Evolutionary conservation across 2,797 vertebrate genomes (phyloP), one percentile per base, ranked within the genome.

Genomic region (Passerculus sandwichensis): DNA sequence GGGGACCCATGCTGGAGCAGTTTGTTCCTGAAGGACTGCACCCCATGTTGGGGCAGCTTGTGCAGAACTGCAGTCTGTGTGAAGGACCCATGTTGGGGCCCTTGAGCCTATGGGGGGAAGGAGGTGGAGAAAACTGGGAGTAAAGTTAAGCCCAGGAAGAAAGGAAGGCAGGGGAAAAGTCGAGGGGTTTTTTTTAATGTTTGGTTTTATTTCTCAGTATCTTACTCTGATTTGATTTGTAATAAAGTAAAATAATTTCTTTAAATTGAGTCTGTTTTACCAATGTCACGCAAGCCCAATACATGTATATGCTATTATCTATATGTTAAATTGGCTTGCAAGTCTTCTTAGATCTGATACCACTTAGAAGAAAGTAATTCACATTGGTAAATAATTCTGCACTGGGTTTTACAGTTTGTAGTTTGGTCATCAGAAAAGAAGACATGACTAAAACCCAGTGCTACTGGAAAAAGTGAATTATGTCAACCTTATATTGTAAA

Each of bases 51-150:
- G 61, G 21, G 11, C 38, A 47, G n/a, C 13, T 22, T n/a, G 30
- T 38, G 45, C 25, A 26, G n/a, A 45, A 4, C 29, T 45, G 53
- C 29, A 26, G 29, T 8, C 61, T 45, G 11, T 30, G 38, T 21
- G 25, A 60, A 36, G 15, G 32, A 36, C 10, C 6, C 18, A 5
- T 6, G 13, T 1, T n/a, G 36, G 59, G 14, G 11, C 30, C 18
- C 20, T 18, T 0, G 3, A 34, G 21, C 26, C 30, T 27, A 0
- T 19, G 30, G 18, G 14, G 8, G 7, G 6, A 47, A 47, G 10
- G 25, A 81, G 15, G 22, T 10, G 23, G 26, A 74, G 34, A 34
- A 74, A 61, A 42, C 10, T 20, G 18, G 4, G 13, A 34, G 12
- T 22, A 30, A 61, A 60, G 8, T 66, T 34, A 54, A 47, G 9